phyloP scores from a whole-genome alignment of 1,140 invertebrate genomes.

The Steinernema feltiae region DNA sequence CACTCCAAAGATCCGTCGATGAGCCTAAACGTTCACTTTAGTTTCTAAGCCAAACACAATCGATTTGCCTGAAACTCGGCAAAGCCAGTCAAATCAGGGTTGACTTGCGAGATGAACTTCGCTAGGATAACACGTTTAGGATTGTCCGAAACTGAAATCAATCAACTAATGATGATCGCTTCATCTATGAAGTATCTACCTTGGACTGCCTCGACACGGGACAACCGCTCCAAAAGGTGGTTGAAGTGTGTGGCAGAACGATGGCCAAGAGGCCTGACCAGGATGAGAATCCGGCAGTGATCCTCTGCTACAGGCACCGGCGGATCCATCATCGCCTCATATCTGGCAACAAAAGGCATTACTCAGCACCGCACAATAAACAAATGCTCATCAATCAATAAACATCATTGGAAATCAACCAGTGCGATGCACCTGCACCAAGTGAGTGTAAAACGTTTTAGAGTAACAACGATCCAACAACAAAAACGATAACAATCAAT shows the following conservation, averaged over 20 bases:
- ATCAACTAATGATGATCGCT: neutral
- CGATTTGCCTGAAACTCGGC: neutral
- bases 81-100: neutral
- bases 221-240: neutral
- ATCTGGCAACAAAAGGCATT: neutral
- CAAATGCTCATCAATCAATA: neutral
- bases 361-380: neutral
- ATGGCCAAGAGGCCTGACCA: neutral
- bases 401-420: slow-evolving; percentile 5
- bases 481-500: neutral
- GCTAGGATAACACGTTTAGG: neutral
- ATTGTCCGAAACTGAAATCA: neutral
- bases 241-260: slow-evolving; percentile 5
- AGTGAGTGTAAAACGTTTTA: neutral
- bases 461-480: neutral
- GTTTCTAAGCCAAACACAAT: neutral
- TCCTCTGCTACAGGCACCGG: slow-evolving; percentile 6
- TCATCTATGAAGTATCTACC: neutral
- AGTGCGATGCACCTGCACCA: neutral
- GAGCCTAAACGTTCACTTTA: neutral
- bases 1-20: neutral
- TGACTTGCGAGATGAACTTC: slow-evolving; percentile 2
- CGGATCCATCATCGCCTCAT: slow-evolving; percentile 12
- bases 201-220: neutral
- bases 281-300: slow-evolving; percentile 11